Conservation (phyloP, 92 coral and sea anemone species). For the Porites divaricata region DNA sequence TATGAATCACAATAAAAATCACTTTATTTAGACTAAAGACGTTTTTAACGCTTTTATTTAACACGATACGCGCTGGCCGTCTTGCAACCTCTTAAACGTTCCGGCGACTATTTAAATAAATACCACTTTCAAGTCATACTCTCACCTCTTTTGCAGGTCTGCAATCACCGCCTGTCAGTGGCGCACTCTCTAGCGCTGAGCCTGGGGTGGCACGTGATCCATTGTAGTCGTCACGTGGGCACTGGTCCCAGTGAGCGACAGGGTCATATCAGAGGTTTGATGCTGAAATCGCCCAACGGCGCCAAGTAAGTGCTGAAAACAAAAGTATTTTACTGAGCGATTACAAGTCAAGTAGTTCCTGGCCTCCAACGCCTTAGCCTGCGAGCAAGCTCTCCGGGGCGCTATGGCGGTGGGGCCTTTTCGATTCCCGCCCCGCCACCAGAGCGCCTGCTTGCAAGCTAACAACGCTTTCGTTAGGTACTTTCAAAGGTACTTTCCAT, state of each 20-base stretch:
- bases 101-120: no score
- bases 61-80: no score
- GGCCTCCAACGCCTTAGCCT: neutral
- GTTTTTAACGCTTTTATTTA: no score
- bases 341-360: no score
- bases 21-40: no score
- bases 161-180: slow-evolving; percentile 72
- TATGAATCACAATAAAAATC: no score
- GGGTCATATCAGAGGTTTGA: slow-evolving; percentile 83
- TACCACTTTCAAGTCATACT: neutral
- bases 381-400: neutral
- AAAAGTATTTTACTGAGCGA: neutral
- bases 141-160: slow-evolving; percentile 50
- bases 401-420: no score
- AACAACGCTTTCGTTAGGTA: no score
- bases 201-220: slow-evolving; percentile 88
- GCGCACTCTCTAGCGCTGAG: slow-evolving; percentile 78
- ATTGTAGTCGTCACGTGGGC: slow-evolving; percentile 81
- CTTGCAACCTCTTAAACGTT: no score
- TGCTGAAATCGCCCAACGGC: slow-evolving; percentile 81
- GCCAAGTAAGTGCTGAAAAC: slow-evolving; percentile 62
- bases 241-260: slow-evolving; percentile 70
- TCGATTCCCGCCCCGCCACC: no score
- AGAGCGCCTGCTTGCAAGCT: no score
- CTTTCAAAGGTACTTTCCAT: no score